A percentile compares a stretch with the other conserved stretches of the same genome.
Evolutionary conservation across 2,797 vertebrate genomes (phyloP).

Genomic region (Malacoctenus gilli): DNA sequence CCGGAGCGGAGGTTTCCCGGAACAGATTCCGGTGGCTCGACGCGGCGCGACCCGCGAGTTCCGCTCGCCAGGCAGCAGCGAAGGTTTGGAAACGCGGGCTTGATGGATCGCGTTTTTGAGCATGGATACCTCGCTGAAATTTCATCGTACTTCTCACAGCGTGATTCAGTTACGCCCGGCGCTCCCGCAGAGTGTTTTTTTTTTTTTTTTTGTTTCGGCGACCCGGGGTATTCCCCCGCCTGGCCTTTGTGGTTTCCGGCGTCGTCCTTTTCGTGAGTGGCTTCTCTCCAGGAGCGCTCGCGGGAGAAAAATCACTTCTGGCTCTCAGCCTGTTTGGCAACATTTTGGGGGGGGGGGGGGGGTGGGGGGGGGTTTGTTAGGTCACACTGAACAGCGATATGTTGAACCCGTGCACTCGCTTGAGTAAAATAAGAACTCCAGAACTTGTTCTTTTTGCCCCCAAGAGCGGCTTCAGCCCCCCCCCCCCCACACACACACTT

Average conservation of each 20-base stretch:
- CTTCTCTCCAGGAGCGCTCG: neutral
- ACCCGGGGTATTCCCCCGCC: no score
- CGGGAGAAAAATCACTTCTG: neutral
- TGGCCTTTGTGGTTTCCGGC: no score
- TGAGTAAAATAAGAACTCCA: no score
- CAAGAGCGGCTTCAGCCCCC: no score
- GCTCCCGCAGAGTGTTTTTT: neutral
- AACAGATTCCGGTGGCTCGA: neutral
- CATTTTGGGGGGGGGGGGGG: no score
- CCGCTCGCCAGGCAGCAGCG: neutral
- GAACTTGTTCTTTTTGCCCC: no score
- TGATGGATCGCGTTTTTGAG: conserved; percentile 1
- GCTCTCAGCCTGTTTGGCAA: neutral
- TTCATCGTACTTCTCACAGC: neutral
- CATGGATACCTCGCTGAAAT: neutral
- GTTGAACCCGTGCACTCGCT: neutral
- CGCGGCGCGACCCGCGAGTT: neutral
- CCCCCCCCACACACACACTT: no score
- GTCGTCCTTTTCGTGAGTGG: no score
- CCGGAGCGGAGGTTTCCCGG: no score
- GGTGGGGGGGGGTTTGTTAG: neutral
- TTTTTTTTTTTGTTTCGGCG: no score
- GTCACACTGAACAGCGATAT: neutral
- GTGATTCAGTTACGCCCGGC: neutral
- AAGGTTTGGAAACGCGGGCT: neutral